Base-by-base conservation (phyloP, 2,113 vertebrate species). In the Hippocampus guttulatus region DNA sequence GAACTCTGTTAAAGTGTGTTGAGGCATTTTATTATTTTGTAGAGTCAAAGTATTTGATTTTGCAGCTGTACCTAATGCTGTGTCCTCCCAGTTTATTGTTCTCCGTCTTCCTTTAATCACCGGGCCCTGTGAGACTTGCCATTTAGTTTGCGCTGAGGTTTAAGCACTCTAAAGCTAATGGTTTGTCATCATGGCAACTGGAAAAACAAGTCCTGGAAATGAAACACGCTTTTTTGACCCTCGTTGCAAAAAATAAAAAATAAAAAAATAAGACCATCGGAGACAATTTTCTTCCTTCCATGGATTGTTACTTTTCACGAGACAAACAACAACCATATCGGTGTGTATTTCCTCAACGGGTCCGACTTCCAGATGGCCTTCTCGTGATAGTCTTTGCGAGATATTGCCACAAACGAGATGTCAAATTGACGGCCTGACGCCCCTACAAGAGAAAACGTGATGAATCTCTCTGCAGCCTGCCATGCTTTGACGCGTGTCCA, bases 361-460 rank as follows among this genome's bases (percentile, higher is more conserved):
- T 67, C n/a, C 54, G 68, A 5, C 38, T 70, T 66, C 75, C 25
- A 69, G 68, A 74, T 64, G 40, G 25, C 45, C 43, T 41, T 18
- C 40, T 68, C 25, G 41, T 30, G 3, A 23, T 43, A n/a, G 5
- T 43, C 11, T 62, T 61, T 63, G 30, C 51, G 25, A 76, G 23
- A 68, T 70, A 78, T 80, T 71, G 41, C 75, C 27, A 33, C 57
- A 33, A 79, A 69, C 3, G 58, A 77, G 64, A 74, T 38, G 70
- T 75, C 68, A 68, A 75, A n/a, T 8, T 52, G 77, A 65, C 10
- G 64, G 60, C 55, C 33, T 21, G 21, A 41, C 21, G 74, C 25
- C 25, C 8, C 60, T 2, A 40, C 71, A 23, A 45, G 80, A 70
- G 64, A 73, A 72, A 72, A 25, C 21, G 8, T 60, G 61, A 73